Percentiles rank a stretch among this genome's conserved stretches.
Evolutionary conservation across 2,888 invertebrate genomes (phyloP).

Genomic region (Drosophila macrospina): DNA sequence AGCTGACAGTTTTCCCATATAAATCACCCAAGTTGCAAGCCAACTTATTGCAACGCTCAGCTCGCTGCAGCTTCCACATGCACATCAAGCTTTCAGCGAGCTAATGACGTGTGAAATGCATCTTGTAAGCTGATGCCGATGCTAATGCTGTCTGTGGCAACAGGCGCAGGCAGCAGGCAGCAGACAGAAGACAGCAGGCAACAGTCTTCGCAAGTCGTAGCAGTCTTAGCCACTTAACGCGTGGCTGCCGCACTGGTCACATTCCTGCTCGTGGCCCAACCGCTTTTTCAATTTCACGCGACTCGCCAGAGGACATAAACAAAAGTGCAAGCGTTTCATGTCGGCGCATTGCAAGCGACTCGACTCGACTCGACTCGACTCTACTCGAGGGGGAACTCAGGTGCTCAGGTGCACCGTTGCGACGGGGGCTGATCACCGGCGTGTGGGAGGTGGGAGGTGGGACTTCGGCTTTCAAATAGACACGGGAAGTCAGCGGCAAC

Average conservation of each 20-base stretch:
- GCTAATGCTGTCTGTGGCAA: constrained; percentile 53
- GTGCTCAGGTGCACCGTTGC: constrained; percentile 52
- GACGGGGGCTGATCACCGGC: not conserved
- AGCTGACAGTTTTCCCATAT: constrained; percentile 2
- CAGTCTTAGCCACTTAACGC: constrained; percentile 52
- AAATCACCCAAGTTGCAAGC: constrained; percentile 14
- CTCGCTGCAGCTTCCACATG: constrained; percentile 15
- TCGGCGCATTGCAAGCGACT: constrained; percentile 41
- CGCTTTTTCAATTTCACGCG: constrained; percentile 69
- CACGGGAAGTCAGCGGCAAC: constrained; percentile 9
- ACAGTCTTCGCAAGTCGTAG: constrained; percentile 6
- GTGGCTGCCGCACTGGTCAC: constrained; percentile 12
- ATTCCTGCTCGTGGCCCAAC: constrained; percentile 13
- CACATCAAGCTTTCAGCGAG: constrained; percentile 16
- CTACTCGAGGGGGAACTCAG: constrained; percentile 41
- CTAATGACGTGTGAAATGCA: constrained; percentile 75
- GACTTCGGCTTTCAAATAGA: constrained; percentile 13
- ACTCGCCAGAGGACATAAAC: constrained; percentile 59
- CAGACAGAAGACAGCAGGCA: no score
- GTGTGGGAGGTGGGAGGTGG: not conserved
- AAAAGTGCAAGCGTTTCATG: constrained; percentile 72
- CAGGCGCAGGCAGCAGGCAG: no score
- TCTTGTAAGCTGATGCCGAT: constrained; percentile 45
- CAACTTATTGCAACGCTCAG: constrained; percentile 8
- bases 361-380: no score